These are phyloP conservation scores for Latrodectus geometricus DNA, from an alignment of 1,140 invertebrate species.

Conservation along the genomic window DNA sequence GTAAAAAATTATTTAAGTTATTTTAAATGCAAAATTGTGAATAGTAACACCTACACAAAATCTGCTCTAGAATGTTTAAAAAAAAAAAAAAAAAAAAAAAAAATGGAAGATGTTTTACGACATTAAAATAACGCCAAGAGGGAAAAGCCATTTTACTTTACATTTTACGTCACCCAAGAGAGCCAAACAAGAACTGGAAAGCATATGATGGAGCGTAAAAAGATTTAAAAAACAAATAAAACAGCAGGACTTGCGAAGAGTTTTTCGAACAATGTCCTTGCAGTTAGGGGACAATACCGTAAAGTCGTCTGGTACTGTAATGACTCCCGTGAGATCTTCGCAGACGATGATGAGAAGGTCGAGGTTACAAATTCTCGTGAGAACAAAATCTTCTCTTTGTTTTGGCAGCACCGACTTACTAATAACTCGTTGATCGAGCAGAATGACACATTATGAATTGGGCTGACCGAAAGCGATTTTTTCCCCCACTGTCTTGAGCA, in stretches of 20 bases:
- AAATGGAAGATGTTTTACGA: neutral
- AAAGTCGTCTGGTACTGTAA: slow-evolving; percentile 45
- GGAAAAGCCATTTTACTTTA: neutral
- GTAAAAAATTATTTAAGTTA: too few relatives aligned
- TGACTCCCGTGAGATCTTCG: slow-evolving; percentile 44
- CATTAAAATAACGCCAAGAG: neutral
- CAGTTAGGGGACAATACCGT: slow-evolving; percentile 52
- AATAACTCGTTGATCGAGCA: slow-evolving; percentile 27
- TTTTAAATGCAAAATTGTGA: too few relatives aligned
- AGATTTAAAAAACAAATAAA: neutral
- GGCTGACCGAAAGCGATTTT: neutral
- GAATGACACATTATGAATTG: slow-evolving; percentile 47
- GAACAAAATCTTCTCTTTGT: slow-evolving; percentile 48
- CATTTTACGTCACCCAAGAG: neutral
- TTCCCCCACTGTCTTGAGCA: neutral
- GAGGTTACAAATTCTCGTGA: slow-evolving; percentile 58
- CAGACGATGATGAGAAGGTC: slow-evolving; percentile 39
- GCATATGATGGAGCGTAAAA: neutral
- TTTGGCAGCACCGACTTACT: slow-evolving; percentile 32
- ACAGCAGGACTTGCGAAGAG: slow-evolving; percentile 1
- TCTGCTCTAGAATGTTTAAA: neutral
- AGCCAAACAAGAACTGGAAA: neutral
- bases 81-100: neutral
- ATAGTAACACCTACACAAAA: too few relatives aligned
- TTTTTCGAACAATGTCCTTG: slow-evolving; percentile 52